These are phyloP conservation scores for Trichomalopsis sarcophagae DNA, from an alignment of 1,140 invertebrate genomes.

Conservation along the genomic window DNA sequence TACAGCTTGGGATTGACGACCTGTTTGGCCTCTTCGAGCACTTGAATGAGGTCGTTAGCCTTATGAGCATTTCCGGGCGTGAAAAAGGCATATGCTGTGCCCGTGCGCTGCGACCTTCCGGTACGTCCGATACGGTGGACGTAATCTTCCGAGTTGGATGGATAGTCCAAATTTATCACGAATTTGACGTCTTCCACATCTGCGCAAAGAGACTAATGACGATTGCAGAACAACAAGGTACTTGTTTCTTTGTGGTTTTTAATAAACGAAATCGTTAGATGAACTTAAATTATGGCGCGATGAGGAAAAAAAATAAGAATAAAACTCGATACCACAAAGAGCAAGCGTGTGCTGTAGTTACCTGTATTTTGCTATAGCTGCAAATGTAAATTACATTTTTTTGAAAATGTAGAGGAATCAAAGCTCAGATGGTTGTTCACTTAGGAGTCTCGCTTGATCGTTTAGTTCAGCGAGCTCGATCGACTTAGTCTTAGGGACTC, in stretches of 20 bases:
- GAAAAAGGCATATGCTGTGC: conserved; percentile 93
- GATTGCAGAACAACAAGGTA: conserved; percentile 55
- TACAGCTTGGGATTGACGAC: conserved; percentile 78
- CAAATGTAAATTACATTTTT: conserved; percentile 74
- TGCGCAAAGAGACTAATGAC: conserved; percentile 70
- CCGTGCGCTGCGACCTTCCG: conserved; percentile 86
- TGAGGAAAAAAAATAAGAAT: background rate
- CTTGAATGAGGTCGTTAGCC: conserved; percentile 81
- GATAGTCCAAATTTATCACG: conserved; percentile 96
- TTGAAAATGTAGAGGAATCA: conserved; percentile 75
- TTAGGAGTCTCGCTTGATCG: conserved; percentile 70
- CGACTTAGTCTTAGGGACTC: conserved; percentile 68
- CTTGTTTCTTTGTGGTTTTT: conserved; percentile 71
- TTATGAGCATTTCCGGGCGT: conserved; percentile 86
- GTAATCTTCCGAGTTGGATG: conserved; percentile 92
- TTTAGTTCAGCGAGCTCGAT: conserved; percentile 67
- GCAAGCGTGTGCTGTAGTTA: conserved; percentile 71
- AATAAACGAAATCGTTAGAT: background rate
- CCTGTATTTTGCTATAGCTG: conserved; percentile 71
- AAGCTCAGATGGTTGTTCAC: conserved; percentile 74
- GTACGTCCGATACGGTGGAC: conserved; percentile 94
- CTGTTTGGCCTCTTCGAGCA: conserved; percentile 84
- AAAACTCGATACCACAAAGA: conserved; percentile 70
- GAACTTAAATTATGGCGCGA: background rate
- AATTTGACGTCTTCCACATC: conserved; percentile 95